These are phyloP conservation scores for Gnathonemus longibarbis DNA, from an alignment of 2,113 vertebrate genomes.

Conservation along the genomic window DNA sequence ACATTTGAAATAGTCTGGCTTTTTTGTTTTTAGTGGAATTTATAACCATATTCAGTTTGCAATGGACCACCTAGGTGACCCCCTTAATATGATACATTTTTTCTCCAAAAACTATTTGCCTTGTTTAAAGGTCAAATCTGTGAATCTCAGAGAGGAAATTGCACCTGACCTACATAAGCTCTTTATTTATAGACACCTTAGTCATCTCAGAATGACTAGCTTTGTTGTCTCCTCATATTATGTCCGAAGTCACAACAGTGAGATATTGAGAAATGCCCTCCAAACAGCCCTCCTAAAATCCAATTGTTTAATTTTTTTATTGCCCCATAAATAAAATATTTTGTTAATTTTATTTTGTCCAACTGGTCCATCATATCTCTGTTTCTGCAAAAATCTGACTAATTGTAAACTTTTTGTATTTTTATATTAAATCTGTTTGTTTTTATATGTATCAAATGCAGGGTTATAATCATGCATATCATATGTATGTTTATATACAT, in stretches of 20 bases:
- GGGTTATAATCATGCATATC: no score
- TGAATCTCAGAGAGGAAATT: neutral
- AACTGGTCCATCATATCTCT: no score
- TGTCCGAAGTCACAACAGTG: neutral
- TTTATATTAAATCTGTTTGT: no score
- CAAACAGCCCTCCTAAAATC: neutral
- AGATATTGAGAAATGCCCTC: neutral
- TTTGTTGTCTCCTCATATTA: neutral
- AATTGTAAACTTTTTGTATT: no score
- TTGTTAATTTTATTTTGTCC: neutral
- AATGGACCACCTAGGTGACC: neutral
- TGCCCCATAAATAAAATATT: no score
- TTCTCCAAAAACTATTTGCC: neutral
- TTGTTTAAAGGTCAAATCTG: conserved; percentile 2
- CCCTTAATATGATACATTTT: neutral
- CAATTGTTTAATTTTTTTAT: neutral
- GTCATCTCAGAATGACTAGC: neutral
- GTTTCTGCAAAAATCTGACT: no score
- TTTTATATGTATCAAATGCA: no score
- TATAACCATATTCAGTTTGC: neutral
- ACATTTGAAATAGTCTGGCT: neutral
- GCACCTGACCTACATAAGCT: neutral
- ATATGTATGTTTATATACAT: no score
- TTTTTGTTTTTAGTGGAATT: neutral
- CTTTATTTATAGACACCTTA: neutral